Evolutionary conservation across 2,113 vertebrate genomes (phyloP).

Genomic region (Menura novaehollandiae): DNA sequence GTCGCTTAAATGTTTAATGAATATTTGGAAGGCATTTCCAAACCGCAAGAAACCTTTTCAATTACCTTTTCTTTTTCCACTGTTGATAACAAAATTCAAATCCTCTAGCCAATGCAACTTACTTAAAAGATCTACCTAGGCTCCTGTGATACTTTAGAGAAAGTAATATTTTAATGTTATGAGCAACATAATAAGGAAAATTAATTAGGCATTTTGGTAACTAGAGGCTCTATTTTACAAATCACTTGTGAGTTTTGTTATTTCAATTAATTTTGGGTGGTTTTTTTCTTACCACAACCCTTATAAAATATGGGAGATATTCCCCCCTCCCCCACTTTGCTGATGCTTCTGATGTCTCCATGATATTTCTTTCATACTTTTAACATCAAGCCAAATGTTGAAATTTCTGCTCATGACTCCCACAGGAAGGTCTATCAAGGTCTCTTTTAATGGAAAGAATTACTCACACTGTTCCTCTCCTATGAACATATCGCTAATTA

Average conservation of each 20-base stretch:
- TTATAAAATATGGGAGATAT: neutral
- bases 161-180: constrained; percentile 25
- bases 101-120: constrained; percentile 14
- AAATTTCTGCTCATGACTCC: constrained; percentile 1
- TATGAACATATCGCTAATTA: neutral
- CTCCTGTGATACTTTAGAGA: neutral
- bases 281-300: neutral
- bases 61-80: constrained; percentile 47
- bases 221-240: neutral
- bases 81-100: constrained; percentile 41
- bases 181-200: constrained; percentile 13
- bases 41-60: constrained; percentile 71
- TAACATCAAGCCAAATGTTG: neutral
- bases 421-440: constrained; percentile 37
- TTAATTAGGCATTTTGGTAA: constrained; percentile 19
- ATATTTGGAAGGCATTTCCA: constrained; percentile 80
- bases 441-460: constrained; percentile 49
- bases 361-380: neutral
- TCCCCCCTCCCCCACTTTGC: neutral
- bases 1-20: constrained; percentile 82
- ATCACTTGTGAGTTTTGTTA: neutral
- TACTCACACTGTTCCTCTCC: constrained; percentile 22
- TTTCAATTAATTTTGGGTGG: neutral
- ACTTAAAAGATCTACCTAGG: neutral
- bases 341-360: neutral